Percentiles rank a stretch among this genome's conserved stretches.
Conservation (phyloP, 2,888 invertebrate genomes). For the Tridacna gigas region DNA sequence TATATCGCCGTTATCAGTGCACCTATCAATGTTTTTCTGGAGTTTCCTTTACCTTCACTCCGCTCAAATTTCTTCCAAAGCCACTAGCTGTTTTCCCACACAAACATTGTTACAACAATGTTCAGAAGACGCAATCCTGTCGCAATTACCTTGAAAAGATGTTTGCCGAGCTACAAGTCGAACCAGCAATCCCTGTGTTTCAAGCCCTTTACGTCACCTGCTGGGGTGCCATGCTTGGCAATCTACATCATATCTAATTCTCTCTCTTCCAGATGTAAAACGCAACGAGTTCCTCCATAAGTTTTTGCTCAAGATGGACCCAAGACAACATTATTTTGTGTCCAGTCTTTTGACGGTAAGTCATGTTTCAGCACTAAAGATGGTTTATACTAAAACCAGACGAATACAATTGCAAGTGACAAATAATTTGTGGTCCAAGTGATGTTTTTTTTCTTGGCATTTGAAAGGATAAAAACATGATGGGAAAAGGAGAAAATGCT, state of each 20-base stretch:
- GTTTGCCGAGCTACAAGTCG: not conserved
- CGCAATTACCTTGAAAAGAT: not conserved
- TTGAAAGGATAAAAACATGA: no score
- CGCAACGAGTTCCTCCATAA: slow-evolving; percentile 83
- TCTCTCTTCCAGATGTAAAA: slow-evolving; percentile 75
- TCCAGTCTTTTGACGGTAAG: slow-evolving; percentile 80
- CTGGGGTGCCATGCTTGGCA: no score
- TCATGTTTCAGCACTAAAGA: not conserved
- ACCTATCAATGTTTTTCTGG: not conserved
- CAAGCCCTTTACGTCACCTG: no score
- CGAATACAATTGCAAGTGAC: no score
- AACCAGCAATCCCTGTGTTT: no score
- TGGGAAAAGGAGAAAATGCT: no score
- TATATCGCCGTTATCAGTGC: not conserved
- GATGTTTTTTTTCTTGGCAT: no score
- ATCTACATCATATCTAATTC: not conserved
- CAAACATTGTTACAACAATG: not conserved
- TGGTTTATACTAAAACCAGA: no score
- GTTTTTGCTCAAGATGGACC: slow-evolving; percentile 79
- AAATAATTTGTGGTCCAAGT: no score
- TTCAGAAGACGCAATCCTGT: not conserved
- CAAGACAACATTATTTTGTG: slow-evolving; percentile 81
- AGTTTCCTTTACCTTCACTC: not conserved
- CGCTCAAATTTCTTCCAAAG: not conserved
- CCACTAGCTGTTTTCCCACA: not conserved